Conservation (phyloP, 2,888 invertebrate species). For the Thecocarcelia acutangulata region DNA sequence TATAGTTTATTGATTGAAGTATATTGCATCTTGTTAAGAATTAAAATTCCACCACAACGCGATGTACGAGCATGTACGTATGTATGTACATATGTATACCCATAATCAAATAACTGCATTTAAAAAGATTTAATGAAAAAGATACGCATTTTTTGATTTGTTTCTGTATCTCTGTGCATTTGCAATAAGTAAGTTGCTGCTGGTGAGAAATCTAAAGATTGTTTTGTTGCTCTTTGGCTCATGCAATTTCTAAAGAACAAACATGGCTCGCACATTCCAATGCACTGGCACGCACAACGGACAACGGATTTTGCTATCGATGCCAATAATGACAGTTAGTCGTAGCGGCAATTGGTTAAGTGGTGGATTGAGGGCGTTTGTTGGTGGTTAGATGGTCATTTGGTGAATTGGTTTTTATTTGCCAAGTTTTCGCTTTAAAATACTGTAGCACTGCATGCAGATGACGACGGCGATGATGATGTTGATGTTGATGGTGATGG, state of each 20-base stretch:
- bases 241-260: conserved; percentile 5
- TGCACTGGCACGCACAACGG: conserved; percentile 26
- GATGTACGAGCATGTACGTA: too few relatives aligned
- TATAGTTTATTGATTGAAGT: too few relatives aligned
- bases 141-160: too few relatives aligned
- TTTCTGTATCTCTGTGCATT: too few relatives aligned
- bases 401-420: conserved; percentile 32
- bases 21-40: too few relatives aligned
- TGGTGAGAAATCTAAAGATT: conserved; percentile 27
- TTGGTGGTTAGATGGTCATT: conserved; percentile 50
- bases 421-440: conserved; percentile 43
- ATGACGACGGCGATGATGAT: background rate
- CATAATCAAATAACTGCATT: too few relatives aligned
- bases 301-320: conserved; percentile 47
- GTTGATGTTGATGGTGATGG: conserved; percentile 15
- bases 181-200: background rate
- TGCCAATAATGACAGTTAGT: conserved; percentile 61
- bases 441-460: background rate
- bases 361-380: conserved; percentile 12
- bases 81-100: too few relatives aligned
- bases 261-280: conserved; percentile 4
- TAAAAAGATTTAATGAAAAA: conserved; percentile 3
- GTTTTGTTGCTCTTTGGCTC: conserved; percentile 17
- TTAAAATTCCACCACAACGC: too few relatives aligned
- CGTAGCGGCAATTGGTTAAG: conserved; percentile 45